Conservation (phyloP, 1,140 invertebrate species). For the Bilobella aurantiaca region DNA sequence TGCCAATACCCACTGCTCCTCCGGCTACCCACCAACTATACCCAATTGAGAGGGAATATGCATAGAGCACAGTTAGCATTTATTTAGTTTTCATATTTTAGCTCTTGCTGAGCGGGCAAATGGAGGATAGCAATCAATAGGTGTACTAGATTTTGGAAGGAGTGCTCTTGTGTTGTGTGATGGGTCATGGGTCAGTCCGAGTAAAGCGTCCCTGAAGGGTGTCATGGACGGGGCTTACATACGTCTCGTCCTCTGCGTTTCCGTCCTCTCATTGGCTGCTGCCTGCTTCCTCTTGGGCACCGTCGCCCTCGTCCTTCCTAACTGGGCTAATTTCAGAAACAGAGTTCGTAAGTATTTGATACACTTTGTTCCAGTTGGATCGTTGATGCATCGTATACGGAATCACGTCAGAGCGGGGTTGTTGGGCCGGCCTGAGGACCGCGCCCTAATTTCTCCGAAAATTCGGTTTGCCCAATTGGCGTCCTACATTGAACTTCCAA, state of each 20-base stretch:
- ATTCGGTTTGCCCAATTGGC: too few species aligned
- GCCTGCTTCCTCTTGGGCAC: constrained; percentile 31
- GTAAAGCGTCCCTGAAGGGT: background rate
- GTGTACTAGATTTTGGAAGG: background rate
- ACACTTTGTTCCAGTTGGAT: background rate
- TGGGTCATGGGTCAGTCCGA: background rate
- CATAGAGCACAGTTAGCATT: too few species aligned
- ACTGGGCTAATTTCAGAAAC: constrained; percentile 32
- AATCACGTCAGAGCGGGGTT: too few species aligned
- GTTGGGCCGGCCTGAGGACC: too few species aligned
- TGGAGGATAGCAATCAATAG: background rate
- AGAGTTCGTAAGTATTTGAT: constrained; percentile 28
- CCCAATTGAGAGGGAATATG: too few species aligned
- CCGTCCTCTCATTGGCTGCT: constrained; percentile 24
- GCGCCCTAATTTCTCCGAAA: too few species aligned
- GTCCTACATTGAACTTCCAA: too few species aligned
- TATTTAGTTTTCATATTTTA: background rate
- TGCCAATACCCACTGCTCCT: background rate
- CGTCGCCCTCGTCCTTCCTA: constrained; percentile 28
- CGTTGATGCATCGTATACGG: too few species aligned
- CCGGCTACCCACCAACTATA: background rate
- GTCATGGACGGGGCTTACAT: background rate
- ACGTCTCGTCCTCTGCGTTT: constrained; percentile 25
- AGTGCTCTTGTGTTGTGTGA: background rate
- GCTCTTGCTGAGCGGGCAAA: too few species aligned